phyloP scores from a whole-genome alignment of 35 echinoderm and acorn worm genomes.

The Lytechinus variegatus region DNA sequence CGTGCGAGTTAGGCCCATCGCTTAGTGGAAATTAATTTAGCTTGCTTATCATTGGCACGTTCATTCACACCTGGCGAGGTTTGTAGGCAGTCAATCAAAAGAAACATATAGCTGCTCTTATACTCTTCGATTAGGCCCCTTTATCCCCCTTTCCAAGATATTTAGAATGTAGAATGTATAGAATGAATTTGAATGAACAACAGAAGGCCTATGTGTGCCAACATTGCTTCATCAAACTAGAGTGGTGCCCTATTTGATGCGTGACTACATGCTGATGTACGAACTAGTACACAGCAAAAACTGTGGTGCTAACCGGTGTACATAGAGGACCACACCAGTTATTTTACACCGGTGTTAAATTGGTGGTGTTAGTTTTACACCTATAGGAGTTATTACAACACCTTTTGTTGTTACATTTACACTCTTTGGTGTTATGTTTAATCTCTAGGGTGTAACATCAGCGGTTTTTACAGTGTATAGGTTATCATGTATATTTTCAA shows the following conservation, averaged over 20 bases:
- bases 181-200: background rate
- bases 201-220: background rate
- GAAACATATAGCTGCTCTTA: background rate
- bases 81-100: background rate
- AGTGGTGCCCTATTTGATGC: background rate
- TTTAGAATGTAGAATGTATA: background rate
- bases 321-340: too few relatives aligned
- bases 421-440: too few relatives aligned
- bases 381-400: too few relatives aligned
- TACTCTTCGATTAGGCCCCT: background rate
- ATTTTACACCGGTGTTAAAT: too few relatives aligned
- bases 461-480: too few relatives aligned
- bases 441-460: too few relatives aligned
- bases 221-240: background rate
- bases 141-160: background rate
- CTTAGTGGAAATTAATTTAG: constrained; percentile 36
- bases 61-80: constrained; percentile 15
- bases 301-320: too few relatives aligned
- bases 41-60: background rate
- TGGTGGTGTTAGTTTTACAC: too few relatives aligned
- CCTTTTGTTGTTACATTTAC: too few relatives aligned
- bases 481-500: background rate
- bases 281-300: too few relatives aligned
- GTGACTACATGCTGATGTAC: background rate
- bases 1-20: constrained; percentile 20